phyloP scores from a whole-genome alignment of 1,140 invertebrate genomes.

The Anthonomus grandis region DNA sequence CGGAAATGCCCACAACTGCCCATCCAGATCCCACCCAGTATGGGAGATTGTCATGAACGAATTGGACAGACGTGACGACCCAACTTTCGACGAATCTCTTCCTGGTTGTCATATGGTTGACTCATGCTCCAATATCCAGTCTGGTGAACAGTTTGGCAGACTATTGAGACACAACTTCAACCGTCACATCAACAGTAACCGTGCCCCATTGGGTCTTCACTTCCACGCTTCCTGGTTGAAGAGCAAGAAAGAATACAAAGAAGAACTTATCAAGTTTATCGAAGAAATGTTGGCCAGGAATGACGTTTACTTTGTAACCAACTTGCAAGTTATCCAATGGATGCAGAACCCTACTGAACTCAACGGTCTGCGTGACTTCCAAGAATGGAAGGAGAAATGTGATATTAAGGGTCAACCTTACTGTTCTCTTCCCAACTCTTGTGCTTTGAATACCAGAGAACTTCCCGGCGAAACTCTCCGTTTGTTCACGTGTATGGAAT shows the following conservation, averaged over 20 bases:
- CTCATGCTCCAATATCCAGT: conserved; percentile 88
- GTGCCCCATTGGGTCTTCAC: conserved; percentile 89
- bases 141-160: conserved; percentile 81
- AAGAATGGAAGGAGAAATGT: conserved; percentile 94
- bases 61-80: conserved; percentile 85
- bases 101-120: conserved; percentile 93
- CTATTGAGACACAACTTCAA: conserved; percentile 92
- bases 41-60: conserved; percentile 98
- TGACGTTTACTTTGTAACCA: conserved; percentile 93
- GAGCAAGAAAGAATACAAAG: conserved; percentile 89
- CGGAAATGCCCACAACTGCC: conserved; percentile 89
- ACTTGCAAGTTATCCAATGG: conserved; percentile 94
- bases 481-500: conserved; percentile 93
- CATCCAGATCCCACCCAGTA: conserved; percentile 83
- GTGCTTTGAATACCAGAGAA: conserved; percentile 84
- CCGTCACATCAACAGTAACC: conserved; percentile 87
- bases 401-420: conserved; percentile 90
- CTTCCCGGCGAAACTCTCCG: conserved; percentile 87
- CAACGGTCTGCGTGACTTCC: conserved; percentile 81
- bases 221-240: conserved; percentile 96
- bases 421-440: conserved; percentile 88
- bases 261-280: conserved; percentile 89
- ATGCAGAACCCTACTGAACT: conserved; percentile 94
- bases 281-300: conserved; percentile 85
- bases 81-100: conserved; percentile 84